Conservation (phyloP, 2,113 vertebrate genomes). For the Diphyllodes magnificus region DNA sequence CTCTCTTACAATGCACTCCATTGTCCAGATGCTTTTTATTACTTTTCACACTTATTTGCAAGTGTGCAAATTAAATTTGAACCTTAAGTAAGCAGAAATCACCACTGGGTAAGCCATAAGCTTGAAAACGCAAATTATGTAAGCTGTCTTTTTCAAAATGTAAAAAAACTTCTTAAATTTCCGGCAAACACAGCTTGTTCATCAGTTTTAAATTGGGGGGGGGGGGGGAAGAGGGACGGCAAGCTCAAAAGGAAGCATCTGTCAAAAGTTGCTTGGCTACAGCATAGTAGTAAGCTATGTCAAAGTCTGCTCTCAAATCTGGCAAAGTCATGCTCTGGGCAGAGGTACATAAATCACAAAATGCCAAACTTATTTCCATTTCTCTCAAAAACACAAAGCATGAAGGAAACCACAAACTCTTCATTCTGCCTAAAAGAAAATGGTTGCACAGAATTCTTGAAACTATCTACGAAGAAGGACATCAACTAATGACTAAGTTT, state of each 20-base stretch:
- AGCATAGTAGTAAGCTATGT: background rate
- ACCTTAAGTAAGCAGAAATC: background rate
- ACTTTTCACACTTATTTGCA: background rate
- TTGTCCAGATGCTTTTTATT: background rate
- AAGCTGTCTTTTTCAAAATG: background rate
- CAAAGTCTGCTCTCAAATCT: background rate
- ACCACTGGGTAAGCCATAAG: background rate
- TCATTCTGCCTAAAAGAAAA: background rate
- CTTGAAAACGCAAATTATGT: background rate
- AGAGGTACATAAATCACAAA: background rate
- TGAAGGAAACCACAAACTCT: background rate
- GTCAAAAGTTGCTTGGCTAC: background rate
- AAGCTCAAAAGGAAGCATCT: background rate
- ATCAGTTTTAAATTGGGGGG: background rate
- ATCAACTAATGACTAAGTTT: background rate
- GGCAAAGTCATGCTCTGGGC: background rate
- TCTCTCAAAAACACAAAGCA: background rate
- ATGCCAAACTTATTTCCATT: background rate
- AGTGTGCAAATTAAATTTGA: background rate
- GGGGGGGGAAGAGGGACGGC: background rate
- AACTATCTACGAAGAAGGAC: background rate
- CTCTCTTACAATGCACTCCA: background rate
- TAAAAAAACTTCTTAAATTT: background rate
- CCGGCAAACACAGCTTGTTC: background rate
- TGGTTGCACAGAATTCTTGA: background rate